Base-by-base conservation (phyloP, 2,797 vertebrate genomes). In the Falco concolor region DNA sequence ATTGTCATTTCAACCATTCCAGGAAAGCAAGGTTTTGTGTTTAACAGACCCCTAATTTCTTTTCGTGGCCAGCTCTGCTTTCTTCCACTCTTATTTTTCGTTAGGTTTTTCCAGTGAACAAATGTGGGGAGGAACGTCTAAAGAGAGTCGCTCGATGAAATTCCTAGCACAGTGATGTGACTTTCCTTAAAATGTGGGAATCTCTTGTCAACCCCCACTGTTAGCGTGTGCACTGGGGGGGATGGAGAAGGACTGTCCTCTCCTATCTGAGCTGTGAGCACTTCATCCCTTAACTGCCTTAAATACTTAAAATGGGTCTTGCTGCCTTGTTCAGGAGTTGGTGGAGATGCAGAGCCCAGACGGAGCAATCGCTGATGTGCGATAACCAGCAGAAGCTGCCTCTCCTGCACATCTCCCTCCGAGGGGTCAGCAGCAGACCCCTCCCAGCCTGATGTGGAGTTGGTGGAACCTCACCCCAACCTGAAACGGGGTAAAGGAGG, bases 281-380 rank as follows among this genome's bases (percentile, higher is more conserved):
- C 6, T 38, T 54, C 27, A 27, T 23, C 72, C 72, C 20, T 19
- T 16, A 32, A 22, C 25, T 28, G 44, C 67, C 53, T 68, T 18
- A 24, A 72, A 28, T 40, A 22, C 3, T 40, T 34, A 50, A 80
- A 28, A 12, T 1, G 8, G 47, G 25, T 25, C 8, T 72, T 52
- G 4, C 4, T 82, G 72, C n/a, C n/a, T 25, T 17, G 16, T 20
- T 32, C n/a, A 28, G 7, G 34, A 63, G 17, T 1, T 50, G 36
- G 10, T 56, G 32, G 54, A 59, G 56, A 28, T 57, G 47, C 40
- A 30, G 15, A 13, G 9, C 45, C 22, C 14, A 8, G 49, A 36
- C 53, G 32, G 18, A 0, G 2, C 17, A 11, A 6, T 4, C 20
- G 34, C 45, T 42, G 47, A 2, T 22, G 42, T 5, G 9, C 6